Conservation (phyloP, 2,797 vertebrate genomes). For the Hydrophis major region DNA sequence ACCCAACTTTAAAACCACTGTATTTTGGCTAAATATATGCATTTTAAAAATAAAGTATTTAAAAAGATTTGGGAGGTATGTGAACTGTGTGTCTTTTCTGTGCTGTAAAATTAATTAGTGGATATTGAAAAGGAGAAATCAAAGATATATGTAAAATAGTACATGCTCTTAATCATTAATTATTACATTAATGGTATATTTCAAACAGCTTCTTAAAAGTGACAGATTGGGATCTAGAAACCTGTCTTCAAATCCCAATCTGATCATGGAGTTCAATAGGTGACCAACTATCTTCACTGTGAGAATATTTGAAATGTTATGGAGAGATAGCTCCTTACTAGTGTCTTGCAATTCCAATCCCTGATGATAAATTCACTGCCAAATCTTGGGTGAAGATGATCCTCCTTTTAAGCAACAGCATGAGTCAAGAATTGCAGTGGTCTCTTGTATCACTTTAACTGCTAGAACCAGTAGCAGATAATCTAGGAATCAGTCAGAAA, state of each 20-base stretch:
- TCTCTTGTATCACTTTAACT: neutral
- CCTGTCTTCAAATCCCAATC: neutral
- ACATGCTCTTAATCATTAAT: too few species aligned
- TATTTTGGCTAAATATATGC: constrained; percentile 16
- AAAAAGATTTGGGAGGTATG: neutral
- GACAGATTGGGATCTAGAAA: neutral
- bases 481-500: neutral
- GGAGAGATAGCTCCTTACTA: neutral
- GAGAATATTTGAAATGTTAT: neutral
- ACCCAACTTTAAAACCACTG: constrained; percentile 40
- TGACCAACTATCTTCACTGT: neutral
- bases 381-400: neutral
- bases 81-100: neutral
- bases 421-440: neutral
- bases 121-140: neutral
- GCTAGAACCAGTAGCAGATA: neutral
- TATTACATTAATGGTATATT: neutral
- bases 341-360: neutral
- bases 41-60: neutral
- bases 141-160: neutral
- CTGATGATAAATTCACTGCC: neutral
- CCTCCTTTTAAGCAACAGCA: neutral
- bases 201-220: neutral
- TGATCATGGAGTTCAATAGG: neutral
- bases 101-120: neutral